Evolutionary conservation across 2,113 vertebrate genomes (phyloP), one percentile per base, ranked within the genome.

Genomic region (Gadus chalcogrammus): DNA sequence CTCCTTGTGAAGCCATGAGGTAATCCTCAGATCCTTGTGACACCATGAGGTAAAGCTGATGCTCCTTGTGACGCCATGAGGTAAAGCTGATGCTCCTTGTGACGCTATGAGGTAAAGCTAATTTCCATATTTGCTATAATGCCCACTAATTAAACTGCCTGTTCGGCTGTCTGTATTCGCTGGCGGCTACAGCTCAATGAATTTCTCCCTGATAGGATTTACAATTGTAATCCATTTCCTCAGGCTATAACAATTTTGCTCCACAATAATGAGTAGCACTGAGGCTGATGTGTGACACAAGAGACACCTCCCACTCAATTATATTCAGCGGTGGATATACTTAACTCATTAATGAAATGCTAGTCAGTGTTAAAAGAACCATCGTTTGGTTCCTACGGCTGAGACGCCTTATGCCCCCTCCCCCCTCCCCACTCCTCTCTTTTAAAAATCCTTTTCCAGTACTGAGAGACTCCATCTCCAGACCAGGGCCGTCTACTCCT

Each of bases 91-190:
- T 1, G 22, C 22, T 24, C 22, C 22, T 24, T 24, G 22, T 24
- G 22, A 78, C 35, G 38, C 38, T 42, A 11, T 42, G 38, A 8
- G 42, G 61, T 22, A 20, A 15, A 76, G 71, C 24, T 64, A 1
- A 79, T 77, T 77, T 72, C 48, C 64, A 66, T 66, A 65, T 38
- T 73, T 24, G 20, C 28, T 64, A 12, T 17, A 58, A 35, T 64
- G 67, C 65, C 70, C 60, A 73, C 69, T 84, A 82, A 81, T 82
- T 78, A 78, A n/a, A 35, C 42, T 68, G 62, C 20, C 38, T 42
- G 20, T 67, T 24, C 5, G 17, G 16, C 48, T 67, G 16, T 67
- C 15, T 55, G 27, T 55, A 55, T 16, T 22, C 9, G 22, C 65
- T 24, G 2, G 17, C 53, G 42, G 64, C 38, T 53, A 65, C 31